Percentiles rank a stretch among this genome's conserved stretches.
phyloP scores from a whole-genome alignment of 2,113 vertebrate species.

The Tychaedon coryphoeus region DNA sequence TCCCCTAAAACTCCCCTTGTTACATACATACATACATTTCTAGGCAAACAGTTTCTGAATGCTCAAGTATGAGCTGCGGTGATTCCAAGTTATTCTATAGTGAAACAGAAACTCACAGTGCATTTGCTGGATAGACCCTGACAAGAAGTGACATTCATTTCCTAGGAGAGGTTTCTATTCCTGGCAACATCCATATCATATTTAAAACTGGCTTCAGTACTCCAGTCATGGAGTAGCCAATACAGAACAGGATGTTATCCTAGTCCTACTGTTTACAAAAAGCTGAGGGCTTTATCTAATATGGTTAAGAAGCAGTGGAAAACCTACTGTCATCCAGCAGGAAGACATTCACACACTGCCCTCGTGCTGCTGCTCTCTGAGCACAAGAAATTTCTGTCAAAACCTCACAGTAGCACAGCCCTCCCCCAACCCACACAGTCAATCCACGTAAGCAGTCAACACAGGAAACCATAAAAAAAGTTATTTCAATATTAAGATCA shows the following conservation, averaged over 20 bases:
- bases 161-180: conserved; percentile 4
- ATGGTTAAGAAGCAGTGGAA: background rate
- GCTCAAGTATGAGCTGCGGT: background rate
- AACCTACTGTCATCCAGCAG: background rate
- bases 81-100: background rate
- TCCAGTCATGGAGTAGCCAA: background rate
- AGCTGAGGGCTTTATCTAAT: background rate
- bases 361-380: background rate
- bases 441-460: background rate
- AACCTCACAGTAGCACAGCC: background rate
- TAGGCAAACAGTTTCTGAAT: background rate
- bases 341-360: background rate
- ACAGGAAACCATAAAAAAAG: background rate
- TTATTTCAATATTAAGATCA: background rate
- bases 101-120: background rate
- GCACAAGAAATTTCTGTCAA: background rate
- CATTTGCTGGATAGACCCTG: background rate
- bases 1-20: background rate
- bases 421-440: background rate
- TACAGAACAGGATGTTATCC: background rate
- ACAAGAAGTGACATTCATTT: background rate
- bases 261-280: background rate
- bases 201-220: background rate
- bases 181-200: background rate
- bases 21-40: background rate